Evolutionary conservation across 2,888 invertebrate species (phyloP).

Genomic region (Noctua pronuba): DNA sequence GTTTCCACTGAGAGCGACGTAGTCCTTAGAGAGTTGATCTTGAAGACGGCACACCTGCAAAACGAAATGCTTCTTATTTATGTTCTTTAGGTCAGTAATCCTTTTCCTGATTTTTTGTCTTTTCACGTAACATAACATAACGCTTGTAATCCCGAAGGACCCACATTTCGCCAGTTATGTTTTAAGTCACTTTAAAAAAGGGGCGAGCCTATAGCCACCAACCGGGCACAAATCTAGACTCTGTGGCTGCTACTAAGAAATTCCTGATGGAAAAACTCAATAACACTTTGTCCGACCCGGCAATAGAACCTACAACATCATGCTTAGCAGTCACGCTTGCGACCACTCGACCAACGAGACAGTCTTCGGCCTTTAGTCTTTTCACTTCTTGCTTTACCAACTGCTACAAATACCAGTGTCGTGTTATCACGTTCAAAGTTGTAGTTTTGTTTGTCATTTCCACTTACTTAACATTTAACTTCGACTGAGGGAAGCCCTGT

Average conservation of each 20-base stretch:
- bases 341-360: too few relatives aligned
- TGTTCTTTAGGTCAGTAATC: background rate
- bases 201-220: too few relatives aligned
- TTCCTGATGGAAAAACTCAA: too few relatives aligned
- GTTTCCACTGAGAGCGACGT: slow-evolving; percentile 91
- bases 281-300: too few relatives aligned
- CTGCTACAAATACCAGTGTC: background rate
- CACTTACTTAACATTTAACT: background rate
- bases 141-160: too few relatives aligned
- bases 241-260: too few relatives aligned
- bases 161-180: too few relatives aligned
- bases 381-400: background rate
- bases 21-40: slow-evolving; percentile 90
- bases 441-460: background rate
- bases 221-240: too few relatives aligned
- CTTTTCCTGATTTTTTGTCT: background rate
- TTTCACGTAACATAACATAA: background rate
- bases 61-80: background rate
- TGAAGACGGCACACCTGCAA: slow-evolving; percentile 90
- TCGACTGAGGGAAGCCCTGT: background rate
- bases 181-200: too few relatives aligned
- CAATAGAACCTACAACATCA: too few relatives aligned
- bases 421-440: background rate
- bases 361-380: background rate
- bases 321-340: too few relatives aligned